Base-by-base conservation (phyloP, 2,797 vertebrate species). In the Acrossocheilus fasciatus region DNA sequence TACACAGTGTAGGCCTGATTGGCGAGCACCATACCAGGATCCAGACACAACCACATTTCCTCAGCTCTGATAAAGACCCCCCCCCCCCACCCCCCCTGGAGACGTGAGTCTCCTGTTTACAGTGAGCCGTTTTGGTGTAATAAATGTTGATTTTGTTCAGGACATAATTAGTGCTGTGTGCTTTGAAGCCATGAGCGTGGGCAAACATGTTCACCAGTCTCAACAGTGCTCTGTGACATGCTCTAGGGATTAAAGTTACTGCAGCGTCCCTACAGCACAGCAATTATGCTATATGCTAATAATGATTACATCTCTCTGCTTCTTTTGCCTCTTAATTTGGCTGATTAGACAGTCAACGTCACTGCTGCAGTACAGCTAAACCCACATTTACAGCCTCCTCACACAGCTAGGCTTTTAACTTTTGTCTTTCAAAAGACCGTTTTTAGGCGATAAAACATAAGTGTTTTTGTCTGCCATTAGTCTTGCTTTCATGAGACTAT, bases 141-240 rank as follows among this genome's bases (percentile, higher is more conserved):
- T 74, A 86, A 81, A 86, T 74, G 54, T 86, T 81, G 78, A 74
- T 86, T 81, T 81, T 80, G 54, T 64, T 73, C 69, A 81, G 54
- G 54, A 64, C 30, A 18, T 86, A 86, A 81, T 86, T 81, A 86
- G 77, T 20, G 69, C 52, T 73, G 54, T 73, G 66, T 2, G 69
- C 78, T 86, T 81, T 73, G 78, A 81, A 78, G 70, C 47, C 45
- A 41, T 52, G 47, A n/a, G 47, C 62, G 36, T 70, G 50, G 50
- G 64, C 83, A 79, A 79, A 85, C 75, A 81, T 70, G 70, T 45
- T 72, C 68, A 62, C 39, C 41, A 81, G 64, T 64, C 68, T 41
- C 68, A 81, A 74, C 77, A 36, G 77, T 72, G 77, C 41, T 3
- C 26, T 18, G 26, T 47, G 77, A 52, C 41, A 9, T 73, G 57